Evolutionary conservation across 2,113 vertebrate species (phyloP), one percentile per base, ranked within the genome.

Genomic region (Rhombomys opimus): DNA sequence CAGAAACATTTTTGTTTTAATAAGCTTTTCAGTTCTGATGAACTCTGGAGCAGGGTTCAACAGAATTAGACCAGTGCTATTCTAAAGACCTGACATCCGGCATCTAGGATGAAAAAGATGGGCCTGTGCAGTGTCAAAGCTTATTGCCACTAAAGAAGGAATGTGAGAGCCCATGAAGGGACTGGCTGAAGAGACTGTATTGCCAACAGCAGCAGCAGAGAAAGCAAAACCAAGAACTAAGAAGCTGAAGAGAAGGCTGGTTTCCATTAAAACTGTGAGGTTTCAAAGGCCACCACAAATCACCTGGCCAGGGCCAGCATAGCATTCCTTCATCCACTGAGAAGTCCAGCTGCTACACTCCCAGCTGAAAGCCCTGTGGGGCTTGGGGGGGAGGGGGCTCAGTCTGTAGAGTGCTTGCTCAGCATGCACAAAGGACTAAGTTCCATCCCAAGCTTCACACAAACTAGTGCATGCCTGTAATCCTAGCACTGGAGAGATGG

Each of bases 251-350:
- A 81, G 7, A 27, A 72, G 57, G 38, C 50, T 52, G 46, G 30
- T 57, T 94, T n/a, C 27, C 2, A 41, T 22, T 12, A 82, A 8
- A 41, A 23, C 18, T 0, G 0, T 38, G 70, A 63, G 41, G 54
- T 50, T 38, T 75, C 92, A 91, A n/a, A 92, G 70, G 92, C 76
- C 59, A 68, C 84, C 73, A 13, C 32, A n/a, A 87, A 11, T 13
- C n/a, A 70, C 54, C 87, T 1, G 85, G 22, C 57, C 8, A 41
- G 5, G 57, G 38, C 7, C 61, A 46, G 7, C 25, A 4, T 52
- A 2, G 5, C 57, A 59, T n/a, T 5, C 17, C 65, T 41, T 5
- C 17, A 11, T 35, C 75, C 92, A 52, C 30, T 22, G 14, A 27
- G 41, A 68, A 41, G 2, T 23, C 27, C 1, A 10, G 8, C 7